A percentile compares a stretch with the other conserved stretches of the same genome.
These are phyloP conservation scores for Gambusia affinis DNA, from an alignment of 2,113 vertebrate genomes.

Conservation along the genomic window DNA sequence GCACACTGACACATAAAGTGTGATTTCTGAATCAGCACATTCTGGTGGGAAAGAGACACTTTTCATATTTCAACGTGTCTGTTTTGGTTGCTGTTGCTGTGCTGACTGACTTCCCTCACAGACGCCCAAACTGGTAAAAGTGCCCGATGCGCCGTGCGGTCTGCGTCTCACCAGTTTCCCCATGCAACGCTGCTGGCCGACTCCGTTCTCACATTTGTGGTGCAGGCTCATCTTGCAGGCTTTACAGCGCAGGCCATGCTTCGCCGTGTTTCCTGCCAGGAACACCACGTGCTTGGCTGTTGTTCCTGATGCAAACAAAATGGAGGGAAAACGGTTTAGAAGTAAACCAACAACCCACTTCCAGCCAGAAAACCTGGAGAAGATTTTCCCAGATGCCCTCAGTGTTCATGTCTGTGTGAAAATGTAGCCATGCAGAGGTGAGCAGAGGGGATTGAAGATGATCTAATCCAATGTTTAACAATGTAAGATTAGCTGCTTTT, in stretches of 20 bases:
- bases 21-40: constrained; percentile 73
- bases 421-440: constrained; percentile 22
- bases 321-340: constrained; percentile 16
- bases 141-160: neutral
- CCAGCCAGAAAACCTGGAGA: constrained; percentile 26
- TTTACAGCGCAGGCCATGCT: constrained; percentile 96
- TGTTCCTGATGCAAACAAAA: constrained; percentile 70
- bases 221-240: constrained; percentile 99
- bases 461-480: neutral
- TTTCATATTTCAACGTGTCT: constrained; percentile 22
- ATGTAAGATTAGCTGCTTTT: neutral
- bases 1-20: constrained; percentile 61
- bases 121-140: constrained; percentile 6
- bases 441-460: neutral
- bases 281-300: constrained; percentile 86
- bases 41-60: constrained; percentile 47
- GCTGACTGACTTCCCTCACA: constrained; percentile 11
- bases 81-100: constrained; percentile 33
- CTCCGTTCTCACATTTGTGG: constrained; percentile 92
- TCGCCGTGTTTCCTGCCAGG: constrained; percentile 87
- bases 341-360: neutral
- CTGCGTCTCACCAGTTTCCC: constrained; percentile 92
- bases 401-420: constrained; percentile 32
- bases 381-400: neutral
- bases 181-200: constrained; percentile 92